Evolutionary conservation across 2,797 vertebrate genomes (phyloP), one percentile per base, ranked within the genome.

Genomic region (Chloroceryle amazona): DNA sequence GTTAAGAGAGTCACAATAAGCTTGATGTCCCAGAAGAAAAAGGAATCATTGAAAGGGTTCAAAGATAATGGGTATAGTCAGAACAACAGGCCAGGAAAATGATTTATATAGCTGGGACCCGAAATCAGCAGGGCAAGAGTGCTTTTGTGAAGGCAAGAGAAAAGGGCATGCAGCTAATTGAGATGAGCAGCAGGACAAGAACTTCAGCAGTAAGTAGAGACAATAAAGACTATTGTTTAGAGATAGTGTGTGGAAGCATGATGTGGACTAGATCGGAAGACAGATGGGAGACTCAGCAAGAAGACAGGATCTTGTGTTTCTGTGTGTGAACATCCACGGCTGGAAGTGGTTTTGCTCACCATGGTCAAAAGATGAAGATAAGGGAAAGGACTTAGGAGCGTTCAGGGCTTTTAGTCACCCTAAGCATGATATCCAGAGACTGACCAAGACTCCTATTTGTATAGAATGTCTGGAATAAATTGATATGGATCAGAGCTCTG

Each of bases 1-100:
- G 94, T 94, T 95, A 94, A 94, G 94, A 93, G 86, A 95, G 92
- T 94, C 89, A 91, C 94, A 94, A 88, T 91, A 95, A 96, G 94
- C 93, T 97, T 93, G 89, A 96, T 95, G 93, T 91, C 93, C 91
- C 93, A 95, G 85, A 93, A 91, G 91, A 94, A 84, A 93, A 94
- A 89, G 82, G 91, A 88, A 83, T 95, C 91, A 95, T 94, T 97
- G 95, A 95, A 93, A 91, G 63, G 47, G 62, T 93, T 94, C 82
- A 94, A 63, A 96, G 89, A 95, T 94, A 95, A 96, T 91, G 95
- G 71, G 17, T 58, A 79, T 74, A 94, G 89, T 88, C 92, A 91
- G 89, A 90, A 95, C 89, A 96, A 96, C 89, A 83, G 90, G 66
- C 89, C 62, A 73, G 81, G 81, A 80, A 96, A 87, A 93, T 96